Evolutionary conservation across 2,888 invertebrate genomes (phyloP), one percentile per base, ranked within the genome.

Genomic region (Ochropleura leucogaster): DNA sequence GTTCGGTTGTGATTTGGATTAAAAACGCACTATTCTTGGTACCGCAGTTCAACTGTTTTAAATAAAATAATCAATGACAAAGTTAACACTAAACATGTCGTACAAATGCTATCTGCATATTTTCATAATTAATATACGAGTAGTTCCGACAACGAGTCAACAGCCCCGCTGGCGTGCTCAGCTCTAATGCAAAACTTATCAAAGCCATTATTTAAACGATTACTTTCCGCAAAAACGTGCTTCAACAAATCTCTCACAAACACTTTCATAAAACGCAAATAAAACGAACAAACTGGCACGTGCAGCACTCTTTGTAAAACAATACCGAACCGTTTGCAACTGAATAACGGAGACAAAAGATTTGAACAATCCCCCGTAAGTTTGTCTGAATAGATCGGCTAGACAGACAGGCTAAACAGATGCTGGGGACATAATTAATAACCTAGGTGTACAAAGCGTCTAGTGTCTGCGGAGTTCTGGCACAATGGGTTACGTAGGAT

Each of bases 371-470:
- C 71, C 72, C 44, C 62, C 49, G 80, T 79, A 81, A 82, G 86
- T 87, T 87, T 55, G 63, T 77, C 60, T 76, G 83, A 88, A 85
- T 80, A 66, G 85, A 75, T 77, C 70, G 70, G 68, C 64, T 30
- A 77, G 84, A 77, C 78, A 80, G 80, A 69, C 85, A 77, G 79
- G 70, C 84, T 87, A 85, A 87, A 82, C 86, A 85, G 88, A 78
- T 82, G 88, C 81, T 64, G 77, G 82, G 72, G 81, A 88, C 84
- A 84, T 86, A 88, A 89, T 89, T 89, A 89, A 89, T 89, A 87
- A 88, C 85, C 82, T 84, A 87, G 88, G 86, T 88, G 82, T 79
- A 88, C 87, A 89, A 89, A 89, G 87, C 83, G 85, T 75, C 82
- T 77, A 68, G 86, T 80, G 88, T 77, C 85, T 87, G 86, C 53